Percentiles rank a stretch among this genome's conserved stretches.
Conservation (phyloP, 2,797 vertebrate genomes). For the Taeniopygia guttata region DNA sequence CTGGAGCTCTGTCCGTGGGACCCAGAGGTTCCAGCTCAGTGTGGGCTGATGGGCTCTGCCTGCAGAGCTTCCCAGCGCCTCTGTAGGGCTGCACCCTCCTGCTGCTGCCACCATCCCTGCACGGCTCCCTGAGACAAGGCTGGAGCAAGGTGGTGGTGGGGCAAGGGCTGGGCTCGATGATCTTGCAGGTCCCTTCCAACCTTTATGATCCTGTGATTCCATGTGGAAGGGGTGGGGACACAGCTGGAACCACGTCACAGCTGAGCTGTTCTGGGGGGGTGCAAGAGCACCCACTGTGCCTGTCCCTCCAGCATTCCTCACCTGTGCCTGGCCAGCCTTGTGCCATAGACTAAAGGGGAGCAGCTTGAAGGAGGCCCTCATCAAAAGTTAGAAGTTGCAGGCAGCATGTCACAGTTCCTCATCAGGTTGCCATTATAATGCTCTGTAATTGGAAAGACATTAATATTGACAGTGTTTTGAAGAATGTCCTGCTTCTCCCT, state of each 20-base stretch:
- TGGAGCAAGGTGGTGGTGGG: not conserved
- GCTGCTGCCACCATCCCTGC: not conserved
- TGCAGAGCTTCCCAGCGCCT: not conserved
- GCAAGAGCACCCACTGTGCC: fast-evolving
- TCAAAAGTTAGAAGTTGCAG: conserved; percentile 54
- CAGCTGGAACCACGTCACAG: not conserved
- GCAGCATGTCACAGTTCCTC: conserved; percentile 48
- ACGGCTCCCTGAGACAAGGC: fast-evolving
- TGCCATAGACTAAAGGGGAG: not conserved
- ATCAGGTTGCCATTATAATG: conserved; percentile 63
- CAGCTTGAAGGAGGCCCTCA: conserved; percentile 37
- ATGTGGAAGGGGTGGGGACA: not conserved
- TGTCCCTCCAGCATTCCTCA: not conserved
- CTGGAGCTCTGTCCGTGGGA: not conserved
- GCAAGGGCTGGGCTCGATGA: fast-evolving
- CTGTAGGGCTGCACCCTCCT: not conserved
- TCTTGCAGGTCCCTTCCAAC: not conserved
- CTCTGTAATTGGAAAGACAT: conserved; percentile 61
- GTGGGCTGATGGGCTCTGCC: fast-evolving
- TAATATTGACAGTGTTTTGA: conserved; percentile 68
- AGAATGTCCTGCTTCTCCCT: conserved; percentile 61
- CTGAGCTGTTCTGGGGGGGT: not conserved
- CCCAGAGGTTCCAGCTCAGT: fast-evolving
- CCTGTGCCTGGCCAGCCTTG: not conserved
- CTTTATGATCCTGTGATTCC: not conserved